phyloP scores from a whole-genome alignment of 2,888 invertebrate genomes.

The Drosophila paranaensis region DNA sequence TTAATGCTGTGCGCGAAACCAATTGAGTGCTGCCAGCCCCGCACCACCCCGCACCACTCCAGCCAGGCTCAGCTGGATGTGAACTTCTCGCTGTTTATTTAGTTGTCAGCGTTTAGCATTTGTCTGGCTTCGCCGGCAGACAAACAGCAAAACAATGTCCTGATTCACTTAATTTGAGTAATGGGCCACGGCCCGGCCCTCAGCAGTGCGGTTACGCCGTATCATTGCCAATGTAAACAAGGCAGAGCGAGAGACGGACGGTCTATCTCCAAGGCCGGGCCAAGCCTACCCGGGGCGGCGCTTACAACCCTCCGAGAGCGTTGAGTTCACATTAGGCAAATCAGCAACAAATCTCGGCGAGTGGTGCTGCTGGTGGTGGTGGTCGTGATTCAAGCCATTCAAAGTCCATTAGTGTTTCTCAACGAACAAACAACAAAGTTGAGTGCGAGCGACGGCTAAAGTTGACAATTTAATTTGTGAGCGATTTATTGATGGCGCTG shows the following conservation, averaged over 20 bases:
- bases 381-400: slow-evolving; percentile 38
- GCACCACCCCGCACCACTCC: slow-evolving; percentile 39
- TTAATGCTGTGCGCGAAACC: slow-evolving; percentile 79
- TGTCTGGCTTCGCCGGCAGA: slow-evolving; percentile 68
- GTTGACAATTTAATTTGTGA: slow-evolving; percentile 80
- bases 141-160: slow-evolving; percentile 67
- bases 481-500: slow-evolving; percentile 69
- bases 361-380: not conserved
- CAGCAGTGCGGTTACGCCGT: slow-evolving; percentile 69
- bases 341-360: slow-evolving; percentile 32
- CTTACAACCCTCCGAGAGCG: slow-evolving; percentile 48
- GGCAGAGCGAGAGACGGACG: slow-evolving; percentile 2
- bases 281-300: slow-evolving; percentile 70
- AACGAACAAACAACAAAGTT: slow-evolving; percentile 55
- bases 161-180: slow-evolving; percentile 82
- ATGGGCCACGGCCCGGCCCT: slow-evolving; percentile 64
- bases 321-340: slow-evolving; percentile 57
- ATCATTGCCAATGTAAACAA: slow-evolving; percentile 80
- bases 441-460: slow-evolving; percentile 42
- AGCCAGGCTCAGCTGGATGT: slow-evolving; percentile 59
- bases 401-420: slow-evolving; percentile 75
- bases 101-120: slow-evolving; percentile 82
- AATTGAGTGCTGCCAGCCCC: slow-evolving; percentile 72
- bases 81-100: slow-evolving; percentile 82
- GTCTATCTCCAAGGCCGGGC: slow-evolving; percentile 21